Base-by-base conservation (phyloP, 2,113 vertebrate genomes). In the Apeltes quadracus region DNA sequence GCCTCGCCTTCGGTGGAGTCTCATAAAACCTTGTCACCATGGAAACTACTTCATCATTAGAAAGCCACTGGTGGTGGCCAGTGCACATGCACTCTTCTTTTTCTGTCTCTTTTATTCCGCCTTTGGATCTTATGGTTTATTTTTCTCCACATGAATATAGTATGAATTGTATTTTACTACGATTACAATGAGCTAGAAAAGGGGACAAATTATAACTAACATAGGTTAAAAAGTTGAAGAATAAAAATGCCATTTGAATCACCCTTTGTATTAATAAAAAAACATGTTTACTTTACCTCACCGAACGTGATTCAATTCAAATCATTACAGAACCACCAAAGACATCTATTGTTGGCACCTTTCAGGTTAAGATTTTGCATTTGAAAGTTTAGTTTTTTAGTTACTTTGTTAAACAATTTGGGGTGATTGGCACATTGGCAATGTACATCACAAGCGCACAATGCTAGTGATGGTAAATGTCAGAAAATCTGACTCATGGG, bases 1-100 rank as follows among this genome's bases (percentile, higher is more conserved):
- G 83, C 79, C 88, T 82, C 72, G 46, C 73, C 79, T 88, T 84
- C 83, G 69, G 78, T 81, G 71, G 76, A 89, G 82, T 78, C 76
- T 84, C 77, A 76, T 84, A 85, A 87, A 91, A 72, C 67, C 78
- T 67, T 78, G 90, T 92, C 89, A 87, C 91, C 87, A 92, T 92
- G 86, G 88, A 84, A 91, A 92, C 91, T 78, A 69, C 86, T 71
- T 58, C 70, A 89, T 89, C 87, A 90, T 90, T 91, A 91, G 75
- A 86, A 88, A 84, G 81, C 84, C 80, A 81, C 67, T 84, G 82
- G 86, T 78, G 75, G 78, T 87, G 86, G 83, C 82, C 75, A 69
- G 58, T 82, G 79, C 79, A 72, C 61, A 58, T 76, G 78, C 75
- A 80, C 69, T 80, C 85, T 25, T 73, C 68, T 56, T 51, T 71